These are phyloP conservation scores for Trinectes maculatus DNA, from an alignment of 2,113 vertebrate genomes.

Conservation along the genomic window DNA sequence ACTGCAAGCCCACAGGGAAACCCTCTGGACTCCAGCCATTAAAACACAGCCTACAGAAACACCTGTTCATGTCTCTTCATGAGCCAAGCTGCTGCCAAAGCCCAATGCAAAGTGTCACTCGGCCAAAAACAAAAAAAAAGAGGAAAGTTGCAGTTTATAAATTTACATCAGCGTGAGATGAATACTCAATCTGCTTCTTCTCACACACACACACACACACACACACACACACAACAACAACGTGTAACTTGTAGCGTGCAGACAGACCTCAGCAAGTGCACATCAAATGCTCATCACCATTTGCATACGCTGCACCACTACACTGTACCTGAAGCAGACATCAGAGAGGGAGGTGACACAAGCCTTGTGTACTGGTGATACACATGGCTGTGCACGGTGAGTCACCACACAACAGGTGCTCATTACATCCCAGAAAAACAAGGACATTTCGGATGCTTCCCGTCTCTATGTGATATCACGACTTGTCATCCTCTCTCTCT, in stretches of 20 bases:
- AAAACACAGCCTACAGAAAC: not conserved
- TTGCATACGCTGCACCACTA: not conserved
- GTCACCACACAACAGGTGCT: slow-evolving; percentile 13
- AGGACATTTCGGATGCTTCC: not conserved
- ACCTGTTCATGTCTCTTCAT: not conserved
- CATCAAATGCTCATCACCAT: not conserved
- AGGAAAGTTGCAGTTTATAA: not conserved
- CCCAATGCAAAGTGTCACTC: slow-evolving; percentile 14
- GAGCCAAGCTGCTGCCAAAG: not conserved
- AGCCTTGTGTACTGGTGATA: not conserved
- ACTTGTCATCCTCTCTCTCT: slow-evolving; percentile 1
- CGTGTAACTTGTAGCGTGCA: too few species aligned
- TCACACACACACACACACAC: not conserved
- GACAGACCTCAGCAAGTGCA: not conserved
- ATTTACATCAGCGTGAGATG: slow-evolving; percentile 3
- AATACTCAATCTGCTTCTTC: not conserved
- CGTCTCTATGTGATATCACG: not conserved
- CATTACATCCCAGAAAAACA: slow-evolving; percentile 3
- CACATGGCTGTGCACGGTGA: not conserved
- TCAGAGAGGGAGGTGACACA: not conserved
- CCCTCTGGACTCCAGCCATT: not conserved
- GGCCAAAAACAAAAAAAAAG: not conserved
- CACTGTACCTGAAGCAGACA: not conserved
- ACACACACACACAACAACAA: too few species aligned
- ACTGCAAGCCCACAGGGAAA: not conserved